Evolutionary conservation across 2,888 invertebrate genomes (phyloP).

Genomic region (Ethmia dodecea): DNA sequence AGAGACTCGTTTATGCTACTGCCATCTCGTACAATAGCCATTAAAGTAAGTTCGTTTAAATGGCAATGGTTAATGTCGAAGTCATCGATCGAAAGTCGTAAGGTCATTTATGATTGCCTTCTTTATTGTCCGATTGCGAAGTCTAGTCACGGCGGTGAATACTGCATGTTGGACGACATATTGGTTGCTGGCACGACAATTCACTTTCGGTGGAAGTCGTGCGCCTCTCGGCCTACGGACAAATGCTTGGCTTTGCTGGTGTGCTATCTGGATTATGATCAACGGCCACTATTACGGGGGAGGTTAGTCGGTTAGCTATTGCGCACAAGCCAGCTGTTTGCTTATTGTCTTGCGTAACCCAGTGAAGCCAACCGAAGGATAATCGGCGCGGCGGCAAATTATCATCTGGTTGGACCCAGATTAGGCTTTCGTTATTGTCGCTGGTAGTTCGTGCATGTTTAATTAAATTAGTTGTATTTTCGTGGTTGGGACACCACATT

Average conservation of each 20-base stretch:
- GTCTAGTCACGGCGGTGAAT: slow-evolving; percentile 51
- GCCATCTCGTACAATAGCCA: neutral
- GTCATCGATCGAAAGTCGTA: slow-evolving; percentile 34
- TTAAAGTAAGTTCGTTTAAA: slow-evolving; percentile 15
- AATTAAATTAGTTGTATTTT: slow-evolving; percentile 59
- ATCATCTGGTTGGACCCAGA: slow-evolving; percentile 29
- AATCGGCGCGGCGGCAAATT: slow-evolving; percentile 57
- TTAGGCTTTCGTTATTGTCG: slow-evolving; percentile 60
- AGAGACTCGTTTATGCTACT: neutral
- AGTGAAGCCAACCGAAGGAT: slow-evolving; percentile 59
- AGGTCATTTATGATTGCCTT: slow-evolving; percentile 45
- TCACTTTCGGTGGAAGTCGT: slow-evolving; percentile 68
- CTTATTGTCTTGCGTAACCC: slow-evolving; percentile 68
- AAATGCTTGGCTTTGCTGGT: slow-evolving; percentile 55
- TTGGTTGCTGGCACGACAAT: slow-evolving; percentile 49
- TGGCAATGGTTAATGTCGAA: slow-evolving; percentile 34
- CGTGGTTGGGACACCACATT: slow-evolving; percentile 36
- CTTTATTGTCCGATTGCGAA: slow-evolving; percentile 52
- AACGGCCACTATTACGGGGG: slow-evolving; percentile 40
- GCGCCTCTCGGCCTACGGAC: slow-evolving; percentile 59
- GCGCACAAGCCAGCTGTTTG: slow-evolving; percentile 61
- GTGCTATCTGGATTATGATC: slow-evolving; percentile 69
- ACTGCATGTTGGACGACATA: slow-evolving; percentile 50
- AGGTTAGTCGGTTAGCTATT: slow-evolving; percentile 55
- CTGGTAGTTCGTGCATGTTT: slow-evolving; percentile 64